Evolutionary conservation across 2,888 invertebrate genomes (phyloP).

Genomic region (Muschampia staudingeri): DNA sequence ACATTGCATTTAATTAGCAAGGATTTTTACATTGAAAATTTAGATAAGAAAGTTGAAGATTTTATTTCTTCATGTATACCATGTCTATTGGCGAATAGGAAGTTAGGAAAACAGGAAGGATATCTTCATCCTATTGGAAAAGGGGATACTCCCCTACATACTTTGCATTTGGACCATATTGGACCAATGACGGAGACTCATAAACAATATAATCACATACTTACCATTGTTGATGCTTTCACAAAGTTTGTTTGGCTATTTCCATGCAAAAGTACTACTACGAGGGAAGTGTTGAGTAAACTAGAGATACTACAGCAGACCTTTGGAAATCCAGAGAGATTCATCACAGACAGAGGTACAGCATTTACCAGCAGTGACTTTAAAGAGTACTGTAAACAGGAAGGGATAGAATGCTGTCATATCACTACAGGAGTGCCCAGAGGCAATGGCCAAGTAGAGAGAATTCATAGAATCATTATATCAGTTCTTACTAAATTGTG

Average conservation of each 20-base stretch:
- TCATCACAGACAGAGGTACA: conserved; percentile 64
- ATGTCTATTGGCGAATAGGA: not conserved
- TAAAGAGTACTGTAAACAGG: conserved; percentile 57
- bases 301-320: conserved; percentile 8
- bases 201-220: not conserved
- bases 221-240: conserved; percentile 4
- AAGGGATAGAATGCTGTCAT: conserved; percentile 58
- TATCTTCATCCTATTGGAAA: not conserved
- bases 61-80: not conserved
- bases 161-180: conserved; percentile 5
- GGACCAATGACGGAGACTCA: not conserved
- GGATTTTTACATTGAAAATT: not conserved
- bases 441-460: conserved; percentile 68
- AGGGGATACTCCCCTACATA: not conserved
- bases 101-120: not conserved
- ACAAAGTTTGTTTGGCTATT: conserved; percentile 12
- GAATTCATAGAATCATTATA: conserved; percentile 59
- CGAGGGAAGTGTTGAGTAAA: not conserved
- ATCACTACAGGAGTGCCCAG: conserved; percentile 68
- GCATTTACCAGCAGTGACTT: conserved; percentile 67
- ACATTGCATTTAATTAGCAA: not conserved
- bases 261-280: not conserved
- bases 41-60: not conserved
- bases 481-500: not conserved
- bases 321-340: conserved; percentile 63